Evolutionary conservation across 2,797 vertebrate genomes (phyloP), one percentile per base, ranked within the genome.

Genomic region (Zenarchopterus dispar): DNA sequence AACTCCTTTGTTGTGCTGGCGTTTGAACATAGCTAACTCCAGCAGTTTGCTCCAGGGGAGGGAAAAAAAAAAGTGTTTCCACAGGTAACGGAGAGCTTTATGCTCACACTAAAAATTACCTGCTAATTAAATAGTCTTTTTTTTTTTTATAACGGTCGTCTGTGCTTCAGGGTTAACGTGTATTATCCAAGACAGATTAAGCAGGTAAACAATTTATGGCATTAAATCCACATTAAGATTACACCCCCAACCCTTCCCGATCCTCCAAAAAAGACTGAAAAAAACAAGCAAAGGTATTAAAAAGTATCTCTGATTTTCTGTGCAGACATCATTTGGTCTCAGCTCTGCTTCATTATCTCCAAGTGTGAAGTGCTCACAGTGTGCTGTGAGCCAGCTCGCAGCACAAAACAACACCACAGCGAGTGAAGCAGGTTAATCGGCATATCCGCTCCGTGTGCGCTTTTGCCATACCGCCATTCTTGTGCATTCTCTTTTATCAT

Each of bases 401-500:
- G 62, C 63, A 58, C 44, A 48, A 72, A 75, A 76, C 49, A 62
- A 72, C 54, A 42, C 33, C 0, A 4, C 9, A 51, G 59, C 18
- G 61, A 61, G 74, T 65, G 66, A 71, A 47, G 59, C 10, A 16
- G 61, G 78, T 71, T 68, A 68, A 67, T 36, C 64, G 39, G 45
- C 59, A 54, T 15, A 73, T 61, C 56, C 56, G 70, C 69, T 73
- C 48, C 64, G 54, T 21, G 23, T 49, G 43, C 64, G 39, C 69
- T 61, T 65, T 73, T 8, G 36, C 81, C 66, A 68, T 64, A 43
- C 62, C 43, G 68, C 81, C 44, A 68, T 80, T 81, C 82, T 85
- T 46, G 22, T 69, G 75, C 64, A 82, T 84, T 89, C 86, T 54
- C 84, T 90, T 91, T 90, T 84, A 90, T 91, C 87, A 88, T 90